A percentile compares a stretch with the other conserved stretches of the same genome.
Evolutionary conservation across 2,797 vertebrate genomes (phyloP).

Genomic region (Mallotus villosus): DNA sequence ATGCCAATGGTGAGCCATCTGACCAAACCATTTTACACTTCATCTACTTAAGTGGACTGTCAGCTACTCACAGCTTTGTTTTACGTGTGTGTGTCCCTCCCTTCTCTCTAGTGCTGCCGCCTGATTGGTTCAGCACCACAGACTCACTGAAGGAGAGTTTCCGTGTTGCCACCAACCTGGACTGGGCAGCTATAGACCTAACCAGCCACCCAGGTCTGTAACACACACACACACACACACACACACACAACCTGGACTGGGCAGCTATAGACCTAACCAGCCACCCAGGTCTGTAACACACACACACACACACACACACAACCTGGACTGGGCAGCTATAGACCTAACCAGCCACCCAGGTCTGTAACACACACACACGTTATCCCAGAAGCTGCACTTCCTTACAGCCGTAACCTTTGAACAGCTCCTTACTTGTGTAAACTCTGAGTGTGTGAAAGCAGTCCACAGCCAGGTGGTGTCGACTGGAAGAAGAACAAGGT

Average conservation of each 20-base stretch:
- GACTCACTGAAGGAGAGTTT: conserved; percentile 97
- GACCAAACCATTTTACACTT: background rate
- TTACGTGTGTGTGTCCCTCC: conserved; percentile 17
- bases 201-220: conserved; percentile 90
- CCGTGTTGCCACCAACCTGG: conserved; percentile 91
- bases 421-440: background rate
- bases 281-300: conserved; percentile 84
- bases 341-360: conserved; percentile 94
- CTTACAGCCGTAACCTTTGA: background rate
- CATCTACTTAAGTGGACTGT: background rate
- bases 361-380: conserved; percentile 58
- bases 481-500: background rate
- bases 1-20: conserved; percentile 62
- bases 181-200: conserved; percentile 97
- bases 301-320: conserved; percentile 33
- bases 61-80: background rate
- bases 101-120: conserved; percentile 78
- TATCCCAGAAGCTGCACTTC: background rate
- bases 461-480: background rate
- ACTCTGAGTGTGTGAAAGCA: background rate
- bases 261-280: conserved; percentile 93
- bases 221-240: no score
- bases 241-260: conserved; percentile 87
- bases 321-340: conserved; percentile 95
- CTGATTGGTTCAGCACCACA: conserved; percentile 91